Evolutionary conservation across 2,797 vertebrate genomes (phyloP), one percentile per base, ranked within the genome.

Genomic region (Epinephelus awoara): DNA sequence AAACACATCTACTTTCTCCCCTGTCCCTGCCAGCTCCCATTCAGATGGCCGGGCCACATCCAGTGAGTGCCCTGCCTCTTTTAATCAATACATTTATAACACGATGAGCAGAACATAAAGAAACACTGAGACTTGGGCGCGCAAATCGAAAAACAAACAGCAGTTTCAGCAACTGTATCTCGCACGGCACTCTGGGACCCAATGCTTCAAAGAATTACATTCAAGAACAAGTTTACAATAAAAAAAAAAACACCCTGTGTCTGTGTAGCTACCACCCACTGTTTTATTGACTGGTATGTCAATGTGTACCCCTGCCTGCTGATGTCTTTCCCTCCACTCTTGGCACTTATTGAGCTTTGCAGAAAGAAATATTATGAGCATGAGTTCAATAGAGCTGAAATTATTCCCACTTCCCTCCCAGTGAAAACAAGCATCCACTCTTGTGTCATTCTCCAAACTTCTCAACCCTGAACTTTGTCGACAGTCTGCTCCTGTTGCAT

Each of bases 31-130:
- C 85, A 79, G 40, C 67, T 83, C 67, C 72, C 80, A 85, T 92
- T 91, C 89, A 91, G 73, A 82, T 59, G 77, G 79, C 77, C 64
- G 14, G 40, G 84, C 77, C 85, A 83, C 83, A 81, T 85, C 70
- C 78, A 77, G 80, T 15, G 72, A 88, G 79, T 83, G 61, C 80
- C 82, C 79, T 79, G 87, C 88, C 85, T 91, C 88, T 79, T 80
- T 63, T 40, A 70, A 90, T 94, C 94, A 82, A 93, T 94, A 89
- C 38, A 77, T 87, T 79, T 80, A 79, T 80, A 85, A 83, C 77
- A 74, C 58, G 59, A 85, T 81, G 88, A 85, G 75, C 34, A 14
- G 65, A 80, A 85, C 80, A 83, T 79, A 83, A 85, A 92, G 89
- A 77, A 92, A 86, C 77, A 50, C 73, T 50, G 77, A 27, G 72